Percentiles rank a stretch among this genome's conserved stretches.
Conservation (phyloP, 2,113 vertebrate species). For the Orycteropus afer region DNA sequence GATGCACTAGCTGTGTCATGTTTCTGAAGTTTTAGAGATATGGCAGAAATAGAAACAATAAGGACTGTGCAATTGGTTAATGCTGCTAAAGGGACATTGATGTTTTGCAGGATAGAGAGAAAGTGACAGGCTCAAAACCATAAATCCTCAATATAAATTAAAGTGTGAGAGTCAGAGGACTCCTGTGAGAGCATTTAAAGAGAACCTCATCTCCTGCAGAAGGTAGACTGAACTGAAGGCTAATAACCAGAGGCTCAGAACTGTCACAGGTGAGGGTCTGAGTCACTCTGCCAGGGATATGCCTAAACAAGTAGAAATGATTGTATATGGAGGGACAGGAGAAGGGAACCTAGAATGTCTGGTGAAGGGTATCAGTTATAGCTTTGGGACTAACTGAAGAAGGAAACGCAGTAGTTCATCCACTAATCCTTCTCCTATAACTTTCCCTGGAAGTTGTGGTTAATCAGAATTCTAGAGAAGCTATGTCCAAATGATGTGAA, state of each 20-base stretch:
- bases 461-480: neutral
- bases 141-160: neutral
- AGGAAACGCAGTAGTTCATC: neutral
- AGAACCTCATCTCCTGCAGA: neutral
- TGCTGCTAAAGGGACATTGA: neutral
- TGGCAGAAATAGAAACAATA: neutral
- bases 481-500: neutral
- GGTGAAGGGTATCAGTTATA: neutral
- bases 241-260: neutral
- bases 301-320: neutral
- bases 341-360: neutral
- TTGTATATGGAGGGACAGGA: neutral
- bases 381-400: neutral
- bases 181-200: neutral
- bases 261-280: neutral
- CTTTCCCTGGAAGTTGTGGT: neutral
- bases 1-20: too few relatives aligned
- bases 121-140: neutral
- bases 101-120: neutral
- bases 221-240: neutral
- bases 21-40: neutral
- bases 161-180: neutral
- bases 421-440: neutral
- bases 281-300: neutral
- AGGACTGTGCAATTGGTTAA: neutral